Conservation (phyloP, 2,888 invertebrate species). For the Drosophila borborema region DNA sequence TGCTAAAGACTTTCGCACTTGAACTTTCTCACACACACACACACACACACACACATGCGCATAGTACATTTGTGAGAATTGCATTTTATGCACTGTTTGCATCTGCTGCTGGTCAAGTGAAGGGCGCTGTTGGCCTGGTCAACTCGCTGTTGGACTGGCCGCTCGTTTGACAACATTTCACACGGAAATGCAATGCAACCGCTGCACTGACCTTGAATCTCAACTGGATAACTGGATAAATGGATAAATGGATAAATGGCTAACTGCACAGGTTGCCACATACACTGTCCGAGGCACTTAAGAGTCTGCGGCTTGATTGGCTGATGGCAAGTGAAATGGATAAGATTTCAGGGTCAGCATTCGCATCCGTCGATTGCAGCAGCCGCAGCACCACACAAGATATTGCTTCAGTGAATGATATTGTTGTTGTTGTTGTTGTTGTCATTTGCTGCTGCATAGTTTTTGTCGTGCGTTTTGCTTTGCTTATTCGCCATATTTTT, state of each 20-base stretch:
- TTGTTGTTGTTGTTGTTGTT: constrained; percentile 22
- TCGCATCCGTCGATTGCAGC: constrained; percentile 42
- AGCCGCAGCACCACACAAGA: constrained; percentile 30
- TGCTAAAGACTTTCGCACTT: constrained; percentile 67
- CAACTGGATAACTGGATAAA: constrained; percentile 67
- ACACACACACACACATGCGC: background rate
- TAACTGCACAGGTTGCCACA: constrained; percentile 40
- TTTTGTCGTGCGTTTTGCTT: constrained; percentile 34
- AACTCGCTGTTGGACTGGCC: background rate
- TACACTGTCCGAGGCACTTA: constrained; percentile 14
- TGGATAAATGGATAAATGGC: constrained; percentile 59
- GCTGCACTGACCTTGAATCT: constrained; percentile 70
- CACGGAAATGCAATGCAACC: constrained; percentile 70
- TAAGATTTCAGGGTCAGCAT: constrained; percentile 71
- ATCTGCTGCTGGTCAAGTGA: constrained; percentile 9
- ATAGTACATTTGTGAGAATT: constrained; percentile 27
- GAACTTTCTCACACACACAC: constrained; percentile 29
- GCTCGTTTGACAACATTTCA: constrained; percentile 68
- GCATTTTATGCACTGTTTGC: constrained; percentile 56
- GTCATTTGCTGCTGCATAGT: constrained; percentile 36
- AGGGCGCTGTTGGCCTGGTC: constrained; percentile 9
- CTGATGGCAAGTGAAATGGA: constrained; percentile 74
- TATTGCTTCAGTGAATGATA: constrained; percentile 37
- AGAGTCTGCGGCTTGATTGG: constrained; percentile 34
- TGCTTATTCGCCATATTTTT: constrained; percentile 28